Evolutionary conservation across 92 coral and sea anemone species (phyloP).

Genomic region (Blastomussa wellsi): DNA sequence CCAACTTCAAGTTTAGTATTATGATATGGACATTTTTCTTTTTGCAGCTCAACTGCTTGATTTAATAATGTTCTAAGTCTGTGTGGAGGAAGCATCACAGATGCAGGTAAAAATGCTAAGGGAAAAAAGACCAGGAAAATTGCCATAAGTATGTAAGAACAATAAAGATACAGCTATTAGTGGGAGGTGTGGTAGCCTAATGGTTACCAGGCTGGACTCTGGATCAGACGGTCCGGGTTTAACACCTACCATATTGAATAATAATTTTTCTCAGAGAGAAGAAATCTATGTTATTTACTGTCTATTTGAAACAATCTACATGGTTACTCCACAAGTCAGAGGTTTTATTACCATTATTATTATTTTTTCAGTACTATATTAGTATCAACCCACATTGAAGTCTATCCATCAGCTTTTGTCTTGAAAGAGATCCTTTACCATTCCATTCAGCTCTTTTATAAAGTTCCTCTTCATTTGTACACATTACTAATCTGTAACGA

Average conservation of each 20-base stretch:
- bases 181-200: no score
- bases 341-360: no score
- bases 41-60: conserved; percentile 95
- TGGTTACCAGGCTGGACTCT: no score
- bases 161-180: not conserved
- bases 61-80: conserved; percentile 88
- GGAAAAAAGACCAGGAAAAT: not conserved
- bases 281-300: no score
- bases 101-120: conserved; percentile 96
- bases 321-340: no score
- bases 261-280: no score
- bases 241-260: no score
- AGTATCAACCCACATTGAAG: conserved; percentile 77
- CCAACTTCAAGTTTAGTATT: conserved; percentile 86
- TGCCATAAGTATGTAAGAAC: not conserved
- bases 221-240: no score
- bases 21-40: conserved; percentile 93
- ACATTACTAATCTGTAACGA: conserved; percentile 82
- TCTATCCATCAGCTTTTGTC: conserved; percentile 92
- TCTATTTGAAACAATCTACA: no score
- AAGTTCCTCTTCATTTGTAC: conserved; percentile 88
- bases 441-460: conserved; percentile 86
- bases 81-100: conserved; percentile 98
- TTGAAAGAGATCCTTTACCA: conserved; percentile 88
- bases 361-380: not conserved